Evolutionary conservation across 2,113 vertebrate genomes (phyloP).

Genomic region (Leiothrix lutea): DNA sequence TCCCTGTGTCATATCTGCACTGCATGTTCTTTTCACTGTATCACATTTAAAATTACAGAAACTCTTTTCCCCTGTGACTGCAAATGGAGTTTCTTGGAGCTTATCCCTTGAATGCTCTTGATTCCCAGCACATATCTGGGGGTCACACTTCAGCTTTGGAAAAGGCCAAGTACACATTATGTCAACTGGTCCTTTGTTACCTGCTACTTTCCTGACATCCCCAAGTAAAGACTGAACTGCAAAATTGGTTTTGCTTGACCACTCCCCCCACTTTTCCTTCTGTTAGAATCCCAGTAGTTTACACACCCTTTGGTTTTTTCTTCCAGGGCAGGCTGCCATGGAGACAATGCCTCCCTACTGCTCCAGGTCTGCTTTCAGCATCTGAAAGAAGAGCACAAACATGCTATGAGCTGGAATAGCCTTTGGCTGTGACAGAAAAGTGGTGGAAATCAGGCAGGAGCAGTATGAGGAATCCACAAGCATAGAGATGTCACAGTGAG

Average conservation of each 20-base stretch:
- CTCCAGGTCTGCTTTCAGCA: conserved; percentile 65
- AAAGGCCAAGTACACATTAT: neutral
- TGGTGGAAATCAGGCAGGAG: neutral
- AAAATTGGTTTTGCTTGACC: conserved; percentile 62
- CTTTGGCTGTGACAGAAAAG: neutral
- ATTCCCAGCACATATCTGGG: neutral
- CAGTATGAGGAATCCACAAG: neutral
- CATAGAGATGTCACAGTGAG: neutral
- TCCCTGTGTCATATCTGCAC: neutral
- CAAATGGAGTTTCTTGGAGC: neutral
- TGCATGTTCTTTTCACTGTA: neutral
- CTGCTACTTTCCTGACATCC: neutral
- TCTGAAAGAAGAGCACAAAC: conserved; percentile 51
- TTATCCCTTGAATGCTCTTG: neutral
- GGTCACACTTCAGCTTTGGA: neutral
- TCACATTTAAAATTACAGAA: neutral
- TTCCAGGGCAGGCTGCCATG: conserved; percentile 44
- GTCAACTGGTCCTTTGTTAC: neutral
- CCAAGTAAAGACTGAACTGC: neutral
- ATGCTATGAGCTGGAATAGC: fast-evolving
- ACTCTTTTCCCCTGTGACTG: neutral
- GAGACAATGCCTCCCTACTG: conserved; percentile 34
- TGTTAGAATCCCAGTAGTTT: conserved; percentile 67
- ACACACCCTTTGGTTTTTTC: conserved; percentile 31
- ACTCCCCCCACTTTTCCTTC: conserved; percentile 73